Percentiles rank a stretch among this genome's conserved stretches.
These are phyloP conservation scores for Eupsittula cactorum DNA, from an alignment of 2,113 vertebrate species.

Conservation along the genomic window DNA sequence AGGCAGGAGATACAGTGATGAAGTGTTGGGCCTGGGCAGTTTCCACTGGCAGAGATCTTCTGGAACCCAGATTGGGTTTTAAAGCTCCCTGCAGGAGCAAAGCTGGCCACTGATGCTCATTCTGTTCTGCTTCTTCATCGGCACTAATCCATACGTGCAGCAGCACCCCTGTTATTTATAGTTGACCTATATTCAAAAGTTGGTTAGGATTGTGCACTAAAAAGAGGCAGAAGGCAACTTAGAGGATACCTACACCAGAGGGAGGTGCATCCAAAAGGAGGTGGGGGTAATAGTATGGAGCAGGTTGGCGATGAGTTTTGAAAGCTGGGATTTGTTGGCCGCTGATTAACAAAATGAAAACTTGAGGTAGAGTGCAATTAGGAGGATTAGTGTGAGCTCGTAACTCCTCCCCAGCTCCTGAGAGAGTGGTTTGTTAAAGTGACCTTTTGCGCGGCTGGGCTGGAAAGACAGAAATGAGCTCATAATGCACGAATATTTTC, in stretches of 20 bases:
- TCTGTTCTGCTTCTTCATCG: conserved; percentile 37
- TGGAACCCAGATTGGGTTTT: conserved; percentile 39
- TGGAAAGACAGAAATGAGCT: conserved; percentile 28
- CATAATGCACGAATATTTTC: conserved; percentile 32
- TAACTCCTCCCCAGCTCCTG: conserved; percentile 2
- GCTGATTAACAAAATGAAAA: conserved; percentile 12
- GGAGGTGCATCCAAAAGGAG: neutral
- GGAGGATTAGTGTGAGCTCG: conserved; percentile 21
- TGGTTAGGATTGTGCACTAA: neutral
- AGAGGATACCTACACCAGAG: neutral
- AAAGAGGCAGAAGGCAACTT: neutral
- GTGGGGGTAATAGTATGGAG: neutral
- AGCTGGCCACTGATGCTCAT: conserved; percentile 1
- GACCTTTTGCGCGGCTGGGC: neutral
- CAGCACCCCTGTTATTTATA: conserved; percentile 22
- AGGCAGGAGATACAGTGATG: conserved; percentile 50
- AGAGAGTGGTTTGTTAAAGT: conserved; percentile 30
- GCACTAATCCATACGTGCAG: neutral
- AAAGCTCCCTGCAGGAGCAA: conserved; percentile 30
- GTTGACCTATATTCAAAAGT: neutral
- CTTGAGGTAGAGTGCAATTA: neutral
- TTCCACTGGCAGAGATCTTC: conserved; percentile 52
- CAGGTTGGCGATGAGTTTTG: conserved; percentile 10
- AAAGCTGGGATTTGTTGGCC: neutral
- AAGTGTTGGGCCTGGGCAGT: conserved; percentile 56